phyloP scores from a whole-genome alignment of 2,113 vertebrate species.

The Coptodon bakossiorum region DNA sequence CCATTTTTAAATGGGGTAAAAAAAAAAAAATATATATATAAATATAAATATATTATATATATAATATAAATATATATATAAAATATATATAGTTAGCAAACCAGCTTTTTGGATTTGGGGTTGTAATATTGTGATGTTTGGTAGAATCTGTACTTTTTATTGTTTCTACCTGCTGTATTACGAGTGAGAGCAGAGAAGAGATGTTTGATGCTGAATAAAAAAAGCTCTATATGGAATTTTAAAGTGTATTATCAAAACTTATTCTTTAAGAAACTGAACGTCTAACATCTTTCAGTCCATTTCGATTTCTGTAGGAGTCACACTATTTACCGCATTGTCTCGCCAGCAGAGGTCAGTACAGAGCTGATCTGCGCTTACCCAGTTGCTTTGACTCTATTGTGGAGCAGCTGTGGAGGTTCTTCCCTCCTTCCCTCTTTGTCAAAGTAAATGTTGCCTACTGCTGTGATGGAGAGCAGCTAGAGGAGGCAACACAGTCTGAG shows the following conservation, averaged over 20 bases:
- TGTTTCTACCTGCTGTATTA: background rate
- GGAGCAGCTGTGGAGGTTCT: background rate
- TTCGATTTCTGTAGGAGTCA: background rate
- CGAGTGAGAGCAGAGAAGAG: background rate
- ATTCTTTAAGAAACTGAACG: background rate
- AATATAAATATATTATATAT: too few relatives aligned
- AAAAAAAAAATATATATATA: too few relatives aligned
- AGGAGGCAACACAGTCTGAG: background rate
- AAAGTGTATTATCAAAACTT: background rate
- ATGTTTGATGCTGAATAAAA: background rate
- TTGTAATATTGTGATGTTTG: background rate
- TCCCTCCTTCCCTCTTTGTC: background rate
- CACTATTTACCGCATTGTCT: background rate
- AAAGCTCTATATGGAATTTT: background rate
- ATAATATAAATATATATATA: too few relatives aligned
- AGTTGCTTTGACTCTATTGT: background rate
- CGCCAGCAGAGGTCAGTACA: slow-evolving; percentile 37
- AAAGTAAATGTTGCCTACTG: background rate
- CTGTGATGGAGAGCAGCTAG: slow-evolving; percentile 26
- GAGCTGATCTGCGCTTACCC: background rate
- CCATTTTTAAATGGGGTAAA: too few relatives aligned
- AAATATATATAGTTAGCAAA: background rate
- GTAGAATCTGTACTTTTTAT: background rate
- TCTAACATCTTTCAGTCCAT: background rate
- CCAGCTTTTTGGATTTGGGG: background rate